phyloP scores from a whole-genome alignment of 2,888 invertebrate genomes.

The Agrochola macilenta region DNA sequence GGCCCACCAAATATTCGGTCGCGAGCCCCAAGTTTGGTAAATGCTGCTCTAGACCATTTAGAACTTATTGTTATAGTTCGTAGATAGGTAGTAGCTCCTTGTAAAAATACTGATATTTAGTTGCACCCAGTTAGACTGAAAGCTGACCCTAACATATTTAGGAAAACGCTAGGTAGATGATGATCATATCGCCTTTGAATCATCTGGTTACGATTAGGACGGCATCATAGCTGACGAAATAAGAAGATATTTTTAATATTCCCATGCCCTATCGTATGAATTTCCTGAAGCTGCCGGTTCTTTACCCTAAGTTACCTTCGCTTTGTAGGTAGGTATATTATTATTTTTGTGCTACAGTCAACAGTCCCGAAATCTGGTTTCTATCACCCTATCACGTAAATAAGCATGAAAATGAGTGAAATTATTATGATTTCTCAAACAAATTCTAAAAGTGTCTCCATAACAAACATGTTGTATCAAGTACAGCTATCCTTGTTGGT shows the following conservation, averaged over 20 bases:
- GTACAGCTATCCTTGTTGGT: conserved; percentile 55
- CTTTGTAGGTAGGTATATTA: background rate
- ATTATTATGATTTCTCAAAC: conserved; percentile 6
- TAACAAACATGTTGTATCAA: conserved; percentile 34
- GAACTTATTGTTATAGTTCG: background rate
- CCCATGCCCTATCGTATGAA: background rate
- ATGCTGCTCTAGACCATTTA: background rate
- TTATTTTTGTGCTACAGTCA: background rate
- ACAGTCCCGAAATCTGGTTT: background rate
- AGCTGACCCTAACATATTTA: too few species aligned
- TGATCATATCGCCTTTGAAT: background rate
- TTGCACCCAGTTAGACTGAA: background rate
- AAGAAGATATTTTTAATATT: background rate
- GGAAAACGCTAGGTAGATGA: too few species aligned
- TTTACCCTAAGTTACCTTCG: background rate
- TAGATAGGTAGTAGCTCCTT: background rate
- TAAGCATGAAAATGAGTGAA: background rate
- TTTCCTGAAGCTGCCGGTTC: background rate
- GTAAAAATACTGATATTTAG: background rate
- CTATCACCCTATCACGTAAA: background rate
- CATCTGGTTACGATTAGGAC: background rate
- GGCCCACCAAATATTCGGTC: too few species aligned
- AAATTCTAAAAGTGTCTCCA: background rate
- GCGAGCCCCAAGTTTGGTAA: too few species aligned
- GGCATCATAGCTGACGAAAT: background rate